Percentiles rank a stretch among this genome's conserved stretches.
Evolutionary conservation across 2,888 invertebrate species (phyloP).

Genomic region (Eristalinus aeneus): DNA sequence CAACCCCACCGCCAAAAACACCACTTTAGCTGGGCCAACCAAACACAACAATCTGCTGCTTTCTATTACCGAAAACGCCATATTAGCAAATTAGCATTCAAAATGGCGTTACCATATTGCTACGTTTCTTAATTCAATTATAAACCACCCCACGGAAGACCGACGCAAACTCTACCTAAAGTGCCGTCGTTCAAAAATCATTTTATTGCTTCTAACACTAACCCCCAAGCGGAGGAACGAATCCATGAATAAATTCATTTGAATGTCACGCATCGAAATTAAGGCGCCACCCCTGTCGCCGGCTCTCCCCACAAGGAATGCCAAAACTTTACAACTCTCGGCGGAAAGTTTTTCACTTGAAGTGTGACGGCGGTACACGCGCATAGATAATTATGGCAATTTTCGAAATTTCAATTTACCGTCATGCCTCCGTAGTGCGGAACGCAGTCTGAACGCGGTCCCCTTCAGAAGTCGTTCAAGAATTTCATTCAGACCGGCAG

Average conservation of each 20-base stretch:
- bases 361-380: constrained; percentile 58
- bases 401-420: constrained; percentile 65
- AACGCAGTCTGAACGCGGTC: not conserved
- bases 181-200: constrained; percentile 34
- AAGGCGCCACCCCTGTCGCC: constrained; percentile 6
- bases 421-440: constrained; percentile 41
- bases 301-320: constrained; percentile 57
- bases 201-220: constrained; percentile 10
- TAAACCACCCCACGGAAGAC: constrained; percentile 67
- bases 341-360: constrained; percentile 50
- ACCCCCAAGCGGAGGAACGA: not conserved
- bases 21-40: not conserved
- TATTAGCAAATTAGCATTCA: constrained; percentile 28
- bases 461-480: constrained; percentile 2
- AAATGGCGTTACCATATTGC: constrained; percentile 72
- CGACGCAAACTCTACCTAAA: constrained; percentile 41
- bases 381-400: constrained; percentile 68
- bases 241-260: constrained; percentile 63
- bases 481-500: too few relatives aligned
- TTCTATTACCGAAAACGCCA: constrained; percentile 18
- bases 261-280: constrained; percentile 32
- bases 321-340: constrained; percentile 62
- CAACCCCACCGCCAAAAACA: not conserved
- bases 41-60: not conserved
- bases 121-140: constrained; percentile 79